Conservation (phyloP, 2,888 invertebrate species). For the Galerucella pusilla region DNA sequence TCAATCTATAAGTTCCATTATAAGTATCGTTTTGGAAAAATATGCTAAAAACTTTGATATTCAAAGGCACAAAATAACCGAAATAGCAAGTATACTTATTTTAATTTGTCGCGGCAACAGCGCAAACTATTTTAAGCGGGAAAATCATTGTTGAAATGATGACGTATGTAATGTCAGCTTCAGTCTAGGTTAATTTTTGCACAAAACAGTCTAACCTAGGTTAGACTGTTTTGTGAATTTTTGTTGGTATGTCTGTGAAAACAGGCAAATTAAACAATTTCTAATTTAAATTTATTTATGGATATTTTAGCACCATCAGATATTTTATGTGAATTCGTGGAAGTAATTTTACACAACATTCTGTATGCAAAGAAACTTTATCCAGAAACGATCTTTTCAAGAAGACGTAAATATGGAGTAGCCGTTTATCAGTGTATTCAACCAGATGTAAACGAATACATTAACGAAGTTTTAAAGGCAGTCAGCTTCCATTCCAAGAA, state of each 20-base stretch:
- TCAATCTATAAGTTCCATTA: background rate
- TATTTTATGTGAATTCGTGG: conserved; percentile 74
- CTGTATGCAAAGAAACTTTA: conserved; percentile 72
- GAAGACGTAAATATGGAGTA: conserved; percentile 73
- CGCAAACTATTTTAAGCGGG: conserved; percentile 8
- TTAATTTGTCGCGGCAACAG: background rate
- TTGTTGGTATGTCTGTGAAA: conserved; percentile 21
- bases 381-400: conserved; percentile 72
- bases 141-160: conserved; percentile 6
- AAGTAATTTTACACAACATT: conserved; percentile 74
- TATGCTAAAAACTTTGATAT: no score
- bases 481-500: conserved; percentile 67
- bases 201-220: no score
- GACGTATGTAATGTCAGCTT: conserved; percentile 1
- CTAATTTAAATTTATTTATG: background rate
- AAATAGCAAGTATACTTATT: no score
- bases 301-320: conserved; percentile 58
- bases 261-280: conserved; percentile 14
- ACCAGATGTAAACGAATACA: conserved; percentile 74
- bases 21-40: no score
- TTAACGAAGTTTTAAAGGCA: conserved; percentile 68
- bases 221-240: no score
- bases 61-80: no score
- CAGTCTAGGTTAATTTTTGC: background rate
- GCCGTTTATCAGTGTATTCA: conserved; percentile 72